Evolutionary conservation across 2,797 vertebrate genomes (phyloP), one percentile per base, ranked within the genome.

Genomic region (Takifugu ocellatus): DNA sequence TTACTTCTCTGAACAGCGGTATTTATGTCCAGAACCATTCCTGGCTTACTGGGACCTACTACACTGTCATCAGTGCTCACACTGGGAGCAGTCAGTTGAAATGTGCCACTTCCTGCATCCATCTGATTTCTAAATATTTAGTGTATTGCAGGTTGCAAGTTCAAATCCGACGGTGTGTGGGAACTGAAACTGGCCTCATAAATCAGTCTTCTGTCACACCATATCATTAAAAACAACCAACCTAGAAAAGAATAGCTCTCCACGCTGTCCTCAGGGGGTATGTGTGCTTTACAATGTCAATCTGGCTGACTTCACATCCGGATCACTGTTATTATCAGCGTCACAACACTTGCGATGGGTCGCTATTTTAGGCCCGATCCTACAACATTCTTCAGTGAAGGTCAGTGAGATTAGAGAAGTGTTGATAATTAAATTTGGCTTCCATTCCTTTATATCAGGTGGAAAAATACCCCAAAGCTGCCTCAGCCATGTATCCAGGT

Each of bases 301-400:
- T 64, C 58, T 70, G 59, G 62, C 63, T 77, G 68, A 64, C 78
- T 81, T 78, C 62, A 83, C 53, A 60, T 79, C 75, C 77, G 74
- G 70, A 83, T 84, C 51, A 75, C 81, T 78, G 62, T 85, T 79
- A 87, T 86, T 82, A 84, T 78, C 67, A 68, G 46, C 68, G 68
- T 71, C 65, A 56, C 59, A 72, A 66, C 49, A 59, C 69, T 81
- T 61, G 74, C 61, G 51, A 14, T 33, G 31, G 31, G 45, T 48
- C 45, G 45, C 29, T 68, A 63, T 76, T 75, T 78, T 60, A 70
- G 54, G 58, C 25, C 58, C 60, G 3, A 36, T 65, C 65, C 55
- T 55, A 59, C 43, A 64, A 82, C 62, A 65, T 73, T 33, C 43
- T 54, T 57, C 67, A 68, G 48, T 63, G 47, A 46, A 68, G 73